Conservation (phyloP, 2,888 invertebrate genomes). For the Morpho helenor region DNA sequence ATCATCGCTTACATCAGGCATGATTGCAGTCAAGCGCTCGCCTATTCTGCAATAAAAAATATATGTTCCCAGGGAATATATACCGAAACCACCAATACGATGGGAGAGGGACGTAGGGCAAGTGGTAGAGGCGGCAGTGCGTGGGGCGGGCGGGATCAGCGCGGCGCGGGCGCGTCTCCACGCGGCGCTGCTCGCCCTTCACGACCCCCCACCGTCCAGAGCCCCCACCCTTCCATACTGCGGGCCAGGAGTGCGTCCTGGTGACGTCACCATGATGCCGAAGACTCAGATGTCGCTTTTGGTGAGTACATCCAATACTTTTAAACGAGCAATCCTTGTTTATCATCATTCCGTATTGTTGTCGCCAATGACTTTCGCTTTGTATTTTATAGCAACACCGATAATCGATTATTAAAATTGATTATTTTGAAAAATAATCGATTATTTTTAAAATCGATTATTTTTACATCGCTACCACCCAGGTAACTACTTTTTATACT, state of each 20-base stretch:
- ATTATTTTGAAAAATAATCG: too few relatives aligned
- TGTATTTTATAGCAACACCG: too few relatives aligned
- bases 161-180: constrained; percentile 65
- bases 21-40: too few relatives aligned
- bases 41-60: too few relatives aligned
- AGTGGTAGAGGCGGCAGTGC: constrained; percentile 77
- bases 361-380: too few relatives aligned
- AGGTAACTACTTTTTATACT: too few relatives aligned
- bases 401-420: too few relatives aligned
- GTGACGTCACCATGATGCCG: constrained; percentile 74
- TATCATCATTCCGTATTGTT: too few relatives aligned
- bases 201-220: constrained; percentile 48
- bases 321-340: too few relatives aligned
- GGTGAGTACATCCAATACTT: constrained; percentile 43
- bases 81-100: constrained; percentile 34
- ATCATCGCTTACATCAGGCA: too few relatives aligned
- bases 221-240: constrained; percentile 80
- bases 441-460: too few relatives aligned
- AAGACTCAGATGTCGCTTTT: constrained; percentile 73
- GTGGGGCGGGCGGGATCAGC: constrained; percentile 66
- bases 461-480: too few relatives aligned
- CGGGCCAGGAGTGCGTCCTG: constrained; percentile 75
- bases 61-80: constrained; percentile 14
- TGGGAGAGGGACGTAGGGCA: constrained; percentile 77
- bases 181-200: constrained; percentile 61